Conservation (phyloP, 2,113 vertebrate genomes). For the Apistogramma diplotaenia region DNA sequence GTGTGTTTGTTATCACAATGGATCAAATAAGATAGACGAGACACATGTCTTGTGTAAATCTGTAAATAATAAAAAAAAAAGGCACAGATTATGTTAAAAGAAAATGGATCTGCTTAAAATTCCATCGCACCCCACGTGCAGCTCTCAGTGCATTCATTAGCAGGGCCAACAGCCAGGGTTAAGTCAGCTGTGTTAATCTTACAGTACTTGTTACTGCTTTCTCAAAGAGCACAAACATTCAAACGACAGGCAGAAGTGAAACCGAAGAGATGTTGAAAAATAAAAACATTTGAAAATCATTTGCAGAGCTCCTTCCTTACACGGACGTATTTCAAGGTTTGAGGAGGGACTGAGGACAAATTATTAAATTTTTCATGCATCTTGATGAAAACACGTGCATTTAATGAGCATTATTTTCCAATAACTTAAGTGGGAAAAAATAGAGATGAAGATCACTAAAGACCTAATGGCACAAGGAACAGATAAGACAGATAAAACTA, state of each 20-base stretch:
- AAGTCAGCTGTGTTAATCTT: not conserved
- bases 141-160: not conserved
- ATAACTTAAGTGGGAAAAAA: not conserved
- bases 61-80: conserved; percentile 12
- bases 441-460: too few species aligned
- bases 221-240: not conserved
- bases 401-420: not conserved
- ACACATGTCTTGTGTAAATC: not conserved
- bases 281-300: not conserved
- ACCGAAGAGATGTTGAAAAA: not conserved
- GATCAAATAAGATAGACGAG: not conserved
- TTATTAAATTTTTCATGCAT: not conserved
- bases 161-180: not conserved
- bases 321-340: not conserved
- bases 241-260: rapidly evolving
- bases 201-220: not conserved
- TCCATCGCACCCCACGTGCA: not conserved
- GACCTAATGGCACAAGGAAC: too few species aligned
- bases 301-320: not conserved
- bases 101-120: not conserved
- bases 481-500: too few species aligned
- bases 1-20: not conserved
- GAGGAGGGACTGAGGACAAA: not conserved
- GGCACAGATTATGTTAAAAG: not conserved
- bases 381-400: not conserved